A percentile compares a stretch with the other conserved stretches of the same genome.
Evolutionary conservation across 2,888 invertebrate species (phyloP).

Genomic region (Gnatocerus cornutus): DNA sequence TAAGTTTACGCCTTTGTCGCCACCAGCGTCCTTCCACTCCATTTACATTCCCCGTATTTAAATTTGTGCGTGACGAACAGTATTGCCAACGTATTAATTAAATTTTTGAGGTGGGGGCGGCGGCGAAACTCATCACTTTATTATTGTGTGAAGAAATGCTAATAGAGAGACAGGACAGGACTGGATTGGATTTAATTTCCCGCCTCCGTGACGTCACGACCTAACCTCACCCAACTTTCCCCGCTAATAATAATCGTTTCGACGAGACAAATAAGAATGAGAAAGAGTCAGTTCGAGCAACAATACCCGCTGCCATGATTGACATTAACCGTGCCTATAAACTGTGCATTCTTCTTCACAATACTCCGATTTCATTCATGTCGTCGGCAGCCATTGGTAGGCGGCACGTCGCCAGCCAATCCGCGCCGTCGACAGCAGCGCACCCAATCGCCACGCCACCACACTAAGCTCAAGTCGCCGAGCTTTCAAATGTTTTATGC

Average conservation of each 20-base stretch:
- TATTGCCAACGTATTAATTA: constrained; percentile 52
- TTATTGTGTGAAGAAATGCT: constrained; percentile 29
- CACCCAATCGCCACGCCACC: constrained; percentile 50
- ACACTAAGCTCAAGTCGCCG: constrained; percentile 51
- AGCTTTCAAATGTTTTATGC: constrained; percentile 55
- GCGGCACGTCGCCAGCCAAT: constrained; percentile 59
- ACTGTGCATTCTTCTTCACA: constrained; percentile 36
- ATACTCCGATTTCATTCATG: constrained; percentile 53
- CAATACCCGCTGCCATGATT: constrained; percentile 21
- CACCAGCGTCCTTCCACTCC: constrained; percentile 40
- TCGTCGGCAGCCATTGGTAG: constrained; percentile 61
- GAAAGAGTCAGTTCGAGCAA: constrained; percentile 1
- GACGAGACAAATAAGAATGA: constrained; percentile 1
- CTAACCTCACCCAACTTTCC: constrained; percentile 19
- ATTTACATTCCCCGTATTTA: constrained; percentile 51
- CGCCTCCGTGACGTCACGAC: constrained; percentile 11
- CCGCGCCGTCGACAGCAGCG: constrained; percentile 47
- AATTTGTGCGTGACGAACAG: constrained; percentile 55
- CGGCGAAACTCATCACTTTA: constrained; percentile 38
- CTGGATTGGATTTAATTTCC: neutral
- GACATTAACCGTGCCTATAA: constrained; percentile 26
- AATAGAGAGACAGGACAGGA: neutral
- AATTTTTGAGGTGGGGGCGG: constrained; percentile 37
- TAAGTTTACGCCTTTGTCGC: constrained; percentile 55
- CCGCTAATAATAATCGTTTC: constrained; percentile 13